Conservation (phyloP, 2,888 invertebrate genomes). For the Hypselothyrea guttata region DNA sequence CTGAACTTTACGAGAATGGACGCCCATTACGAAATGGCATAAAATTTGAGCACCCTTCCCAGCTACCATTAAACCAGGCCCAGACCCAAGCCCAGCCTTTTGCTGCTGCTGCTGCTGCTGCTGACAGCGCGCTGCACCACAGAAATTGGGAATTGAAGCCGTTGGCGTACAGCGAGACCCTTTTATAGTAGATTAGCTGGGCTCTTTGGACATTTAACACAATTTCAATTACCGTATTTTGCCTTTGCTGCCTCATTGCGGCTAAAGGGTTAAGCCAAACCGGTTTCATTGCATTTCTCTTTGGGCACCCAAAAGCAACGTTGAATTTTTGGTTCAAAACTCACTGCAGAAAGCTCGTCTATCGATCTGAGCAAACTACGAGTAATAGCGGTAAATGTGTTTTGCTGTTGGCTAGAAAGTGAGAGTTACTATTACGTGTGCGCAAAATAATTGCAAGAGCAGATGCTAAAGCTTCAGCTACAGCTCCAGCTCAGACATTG, state of each 20-base stretch:
- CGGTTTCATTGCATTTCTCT: slow-evolving; percentile 68
- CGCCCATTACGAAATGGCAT: too few species aligned
- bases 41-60: too few species aligned
- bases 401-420: slow-evolving; percentile 50
- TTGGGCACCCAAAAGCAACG: slow-evolving; percentile 10
- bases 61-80: too few species aligned
- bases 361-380: slow-evolving; percentile 37
- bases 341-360: slow-evolving; percentile 51
- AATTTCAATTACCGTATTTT: slow-evolving; percentile 54
- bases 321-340: slow-evolving; percentile 25
- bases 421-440: slow-evolving; percentile 69
- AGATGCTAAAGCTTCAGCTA: slow-evolving; percentile 18
- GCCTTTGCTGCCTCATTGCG: slow-evolving; percentile 40
- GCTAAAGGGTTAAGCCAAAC: slow-evolving; percentile 54
- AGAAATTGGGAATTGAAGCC: neutral
- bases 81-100: too few species aligned
- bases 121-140: too few species aligned
- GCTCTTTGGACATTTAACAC: slow-evolving; percentile 30
- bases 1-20: neutral
- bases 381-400: slow-evolving; percentile 16
- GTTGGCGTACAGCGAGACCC: neutral
- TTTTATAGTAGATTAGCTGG: slow-evolving; percentile 33
- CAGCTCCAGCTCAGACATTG: too few species aligned
- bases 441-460: slow-evolving; percentile 52
- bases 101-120: too few species aligned